Percentiles rank a stretch among this genome's conserved stretches.
These are phyloP conservation scores for Galeopsomyia nigrocyanea DNA, from an alignment of 2,888 invertebrate genomes.

Conservation along the genomic window DNA sequence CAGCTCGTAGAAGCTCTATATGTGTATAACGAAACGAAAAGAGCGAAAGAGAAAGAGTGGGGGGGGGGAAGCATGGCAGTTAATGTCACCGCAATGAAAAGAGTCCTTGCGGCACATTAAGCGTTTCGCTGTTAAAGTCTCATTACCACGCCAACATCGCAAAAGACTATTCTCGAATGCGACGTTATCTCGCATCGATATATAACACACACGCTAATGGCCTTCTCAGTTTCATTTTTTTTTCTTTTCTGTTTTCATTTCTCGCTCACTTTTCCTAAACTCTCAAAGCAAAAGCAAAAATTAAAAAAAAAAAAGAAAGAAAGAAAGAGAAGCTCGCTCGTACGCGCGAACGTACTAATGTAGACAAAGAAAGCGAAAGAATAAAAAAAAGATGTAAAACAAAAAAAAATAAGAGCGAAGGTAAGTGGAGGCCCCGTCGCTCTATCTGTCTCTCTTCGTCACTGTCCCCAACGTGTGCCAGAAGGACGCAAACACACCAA, in stretches of 20 bases:
- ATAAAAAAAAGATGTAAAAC: constrained; percentile 42
- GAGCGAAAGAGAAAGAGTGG: too few relatives aligned
- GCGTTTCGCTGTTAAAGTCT: constrained; percentile 28
- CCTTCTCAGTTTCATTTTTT: constrained; percentile 15
- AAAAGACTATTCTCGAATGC: constrained; percentile 14
- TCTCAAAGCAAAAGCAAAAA: too few relatives aligned
- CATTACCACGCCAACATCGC: constrained; percentile 21
- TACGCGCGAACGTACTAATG: constrained; percentile 45
- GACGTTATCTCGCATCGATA: constrained; percentile 31
- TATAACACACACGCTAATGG: constrained; percentile 35
- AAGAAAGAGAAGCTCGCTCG: too few relatives aligned
- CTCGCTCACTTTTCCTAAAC: not conserved
- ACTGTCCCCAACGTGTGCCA: constrained; percentile 5
- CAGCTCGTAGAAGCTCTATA: too few relatives aligned
- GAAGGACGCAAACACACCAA: constrained; percentile 59
- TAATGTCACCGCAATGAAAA: not conserved
- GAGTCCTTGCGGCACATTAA: constrained; percentile 13
- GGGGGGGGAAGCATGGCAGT: too few relatives aligned
- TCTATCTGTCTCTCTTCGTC: too few relatives aligned
- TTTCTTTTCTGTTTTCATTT: not conserved
- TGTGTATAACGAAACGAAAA: too few relatives aligned
- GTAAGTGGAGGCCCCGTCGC: constrained; percentile 61
- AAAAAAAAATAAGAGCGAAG: constrained; percentile 46
- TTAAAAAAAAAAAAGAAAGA: too few relatives aligned
- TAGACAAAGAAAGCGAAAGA: constrained; percentile 43